Percentiles rank a stretch among this genome's conserved stretches.
Conservation (phyloP, 2,888 invertebrate species). For the Branchipolynoe longqiensis region DNA sequence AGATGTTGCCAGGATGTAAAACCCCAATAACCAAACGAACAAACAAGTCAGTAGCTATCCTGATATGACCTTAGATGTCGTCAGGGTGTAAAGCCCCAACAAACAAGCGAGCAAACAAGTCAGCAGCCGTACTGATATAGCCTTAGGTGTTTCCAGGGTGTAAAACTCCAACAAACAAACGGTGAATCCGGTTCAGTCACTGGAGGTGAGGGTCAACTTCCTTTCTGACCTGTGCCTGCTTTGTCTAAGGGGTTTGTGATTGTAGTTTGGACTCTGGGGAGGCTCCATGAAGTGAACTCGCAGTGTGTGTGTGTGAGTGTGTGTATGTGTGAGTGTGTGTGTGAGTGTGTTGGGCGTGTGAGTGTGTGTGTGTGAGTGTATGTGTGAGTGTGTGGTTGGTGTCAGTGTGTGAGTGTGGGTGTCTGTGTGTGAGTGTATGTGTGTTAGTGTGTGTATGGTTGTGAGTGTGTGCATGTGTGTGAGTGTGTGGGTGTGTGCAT, state of each 20-base stretch:
- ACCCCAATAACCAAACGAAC: too few species aligned
- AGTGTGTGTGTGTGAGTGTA: not conserved
- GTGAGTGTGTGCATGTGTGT: not conserved
- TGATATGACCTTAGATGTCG: too few species aligned
- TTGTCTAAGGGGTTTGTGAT: not conserved
- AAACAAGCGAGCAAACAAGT: too few species aligned
- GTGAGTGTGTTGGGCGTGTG: not conserved
- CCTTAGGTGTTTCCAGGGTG: not conserved
- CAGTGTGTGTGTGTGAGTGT: not conserved
- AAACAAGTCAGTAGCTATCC: too few species aligned
- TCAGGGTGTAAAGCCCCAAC: too few species aligned
- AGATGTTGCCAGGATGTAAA: too few species aligned
- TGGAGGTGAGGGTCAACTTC: not conserved
- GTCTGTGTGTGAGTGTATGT: not conserved
- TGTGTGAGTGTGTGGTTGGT: not conserved
- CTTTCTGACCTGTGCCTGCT: not conserved
- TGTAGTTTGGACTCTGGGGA: not conserved
- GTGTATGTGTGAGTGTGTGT: not conserved
- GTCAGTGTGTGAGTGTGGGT: not conserved
- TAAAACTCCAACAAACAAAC: not conserved
- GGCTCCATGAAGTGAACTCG: not conserved
- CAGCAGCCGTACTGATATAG: too few species aligned
- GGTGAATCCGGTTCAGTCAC: not conserved
- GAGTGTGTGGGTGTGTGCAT: too few species aligned
- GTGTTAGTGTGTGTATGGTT: not conserved